Evolutionary conservation across 2,113 vertebrate genomes (phyloP), one percentile per base, ranked within the genome.

Genomic region (Periophthalmus modestus): DNA sequence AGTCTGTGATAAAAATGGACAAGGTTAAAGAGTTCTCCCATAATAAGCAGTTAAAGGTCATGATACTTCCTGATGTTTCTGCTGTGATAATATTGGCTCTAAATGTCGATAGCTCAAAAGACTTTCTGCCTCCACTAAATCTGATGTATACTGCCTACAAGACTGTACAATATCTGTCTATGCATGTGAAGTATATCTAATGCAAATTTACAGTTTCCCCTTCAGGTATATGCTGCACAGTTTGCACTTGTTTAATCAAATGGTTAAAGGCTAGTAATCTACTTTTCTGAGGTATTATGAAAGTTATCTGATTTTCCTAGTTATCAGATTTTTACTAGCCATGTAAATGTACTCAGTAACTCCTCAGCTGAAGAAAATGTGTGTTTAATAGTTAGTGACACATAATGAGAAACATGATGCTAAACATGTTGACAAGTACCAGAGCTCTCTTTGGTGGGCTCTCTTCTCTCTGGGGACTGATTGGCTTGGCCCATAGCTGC

Each of bases 401-500:
- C 69, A 68, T 71, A 65, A 50, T 19, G 70, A 74, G 67, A 76
- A 61, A 72, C 69, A 68, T 72, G 68, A 54, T 19, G 36, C 24
- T 24, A 62, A 43, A 43, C 39, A 71, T 36, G 24, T 52, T 52
- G 48, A 57, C 48, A 68, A 73, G 67, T 72, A 68, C 59, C 54
- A 69, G 76, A 72, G 71, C 73, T 77, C 73, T 73, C 80, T 84
- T 58, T 69, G 83, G 83, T 76, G 69, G 76, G 76, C 16, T 54
- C 75, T 72, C 14, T 65, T 21, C 76, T 74, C 67, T 43, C 76
- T 80, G 23, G 81, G 80, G 70, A 72, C 69, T 81, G 87, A 88
- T 85, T 87, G 85, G 78, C 80, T 88, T 74, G 85, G 87, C 76
- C 78, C 78, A 63, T 80, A 59, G 21, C 85, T 86, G 85, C 83